A percentile compares a stretch with the other conserved stretches of the same genome.
Conservation (phyloP, 2,888 invertebrate genomes). For the Adineta ricciae region DNA sequence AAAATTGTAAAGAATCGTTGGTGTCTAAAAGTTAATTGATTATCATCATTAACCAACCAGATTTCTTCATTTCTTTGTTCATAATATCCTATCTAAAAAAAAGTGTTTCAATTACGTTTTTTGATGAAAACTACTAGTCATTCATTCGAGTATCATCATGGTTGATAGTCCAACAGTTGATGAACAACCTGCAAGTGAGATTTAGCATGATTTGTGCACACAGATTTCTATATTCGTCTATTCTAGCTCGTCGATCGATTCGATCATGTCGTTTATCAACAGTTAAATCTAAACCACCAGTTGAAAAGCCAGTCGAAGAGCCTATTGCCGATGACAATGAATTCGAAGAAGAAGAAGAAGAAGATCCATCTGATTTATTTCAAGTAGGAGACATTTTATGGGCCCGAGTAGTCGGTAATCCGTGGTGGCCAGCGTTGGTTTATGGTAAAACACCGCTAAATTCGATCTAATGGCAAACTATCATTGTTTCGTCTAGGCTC, state of each 20-base stretch:
- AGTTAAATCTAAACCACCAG: background rate
- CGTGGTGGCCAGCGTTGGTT: background rate
- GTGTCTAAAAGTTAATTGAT: background rate
- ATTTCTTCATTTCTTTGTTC: background rate
- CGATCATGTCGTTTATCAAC: background rate
- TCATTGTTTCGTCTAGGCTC: background rate
- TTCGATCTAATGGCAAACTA: background rate
- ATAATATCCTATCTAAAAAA: background rate
- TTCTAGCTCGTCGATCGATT: background rate
- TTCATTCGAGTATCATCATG: background rate
- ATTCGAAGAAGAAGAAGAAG: background rate
- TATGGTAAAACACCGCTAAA: background rate
- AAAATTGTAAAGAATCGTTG: too few relatives aligned
- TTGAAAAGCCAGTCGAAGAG: background rate
- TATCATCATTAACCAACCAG: background rate
- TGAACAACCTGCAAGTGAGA: background rate
- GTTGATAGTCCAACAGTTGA: background rate
- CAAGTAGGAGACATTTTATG: background rate
- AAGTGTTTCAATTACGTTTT: background rate
- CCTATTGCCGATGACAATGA: background rate
- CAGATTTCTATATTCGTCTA: background rate
- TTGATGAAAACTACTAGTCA: background rate
- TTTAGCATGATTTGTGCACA: background rate
- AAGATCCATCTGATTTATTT: constrained; percentile 4
- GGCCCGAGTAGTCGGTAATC: background rate